Evolutionary conservation across 2,888 invertebrate genomes (phyloP).

Genomic region (Anoplius nigerrimus): DNA sequence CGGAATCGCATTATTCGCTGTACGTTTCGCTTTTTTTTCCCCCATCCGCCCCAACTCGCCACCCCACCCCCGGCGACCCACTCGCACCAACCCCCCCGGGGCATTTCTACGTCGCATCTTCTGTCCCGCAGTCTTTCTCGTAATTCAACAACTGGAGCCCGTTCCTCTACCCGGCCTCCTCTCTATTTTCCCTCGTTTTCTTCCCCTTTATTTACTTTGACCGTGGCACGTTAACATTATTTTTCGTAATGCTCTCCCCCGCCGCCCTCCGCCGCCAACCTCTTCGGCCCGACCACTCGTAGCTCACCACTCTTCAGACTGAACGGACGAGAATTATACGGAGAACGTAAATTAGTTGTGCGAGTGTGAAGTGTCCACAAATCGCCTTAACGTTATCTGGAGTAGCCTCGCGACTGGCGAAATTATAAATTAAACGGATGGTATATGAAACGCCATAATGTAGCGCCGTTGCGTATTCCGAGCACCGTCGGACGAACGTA

Average conservation of each 20-base stretch:
- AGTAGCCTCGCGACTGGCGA: slow-evolving; percentile 1
- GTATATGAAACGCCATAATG: not conserved
- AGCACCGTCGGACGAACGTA: slow-evolving; percentile 8
- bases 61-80: not conserved
- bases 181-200: slow-evolving; percentile 23
- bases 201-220: slow-evolving; percentile 39
- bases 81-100: not conserved
- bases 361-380: slow-evolving; percentile 16
- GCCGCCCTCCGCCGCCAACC: slow-evolving; percentile 3
- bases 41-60: not conserved
- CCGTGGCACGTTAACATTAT: slow-evolving; percentile 29
- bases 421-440: slow-evolving; percentile 13
- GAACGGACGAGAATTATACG: not conserved
- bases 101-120: slow-evolving; percentile 1
- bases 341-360: slow-evolving; percentile 14
- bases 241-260: slow-evolving; percentile 32
- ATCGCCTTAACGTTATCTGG: slow-evolving; percentile 31
- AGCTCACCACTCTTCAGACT: no score
- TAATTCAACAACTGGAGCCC: not conserved
- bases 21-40: slow-evolving; percentile 37
- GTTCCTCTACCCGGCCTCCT: slow-evolving; percentile 12
- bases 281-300: no score
- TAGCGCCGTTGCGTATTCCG: no score
- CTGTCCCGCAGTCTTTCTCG: not conserved
- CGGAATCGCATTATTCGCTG: slow-evolving; percentile 55